These are phyloP conservation scores for Anguilla rostrata DNA, from an alignment of 2,113 vertebrate species.

Conservation along the genomic window DNA sequence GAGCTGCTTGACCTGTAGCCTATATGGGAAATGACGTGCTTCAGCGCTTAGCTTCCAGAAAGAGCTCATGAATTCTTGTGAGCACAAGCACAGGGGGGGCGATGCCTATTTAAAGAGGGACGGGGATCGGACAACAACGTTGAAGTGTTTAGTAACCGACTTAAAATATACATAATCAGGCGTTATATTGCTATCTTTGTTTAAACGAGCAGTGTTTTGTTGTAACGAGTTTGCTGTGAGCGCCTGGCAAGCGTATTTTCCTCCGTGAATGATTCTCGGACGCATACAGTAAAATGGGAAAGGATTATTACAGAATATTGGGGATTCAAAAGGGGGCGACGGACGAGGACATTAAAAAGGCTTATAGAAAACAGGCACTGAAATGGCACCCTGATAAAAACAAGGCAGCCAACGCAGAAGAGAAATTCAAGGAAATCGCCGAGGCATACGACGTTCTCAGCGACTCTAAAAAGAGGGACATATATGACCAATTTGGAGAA, in stretches of 20 bases:
- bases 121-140: constrained; percentile 28
- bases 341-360: constrained; percentile 96
- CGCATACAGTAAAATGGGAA: constrained; percentile 76
- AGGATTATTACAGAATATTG: constrained; percentile 95
- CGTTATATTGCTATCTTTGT: constrained; percentile 5
- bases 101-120: constrained; percentile 70
- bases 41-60: constrained; percentile 57
- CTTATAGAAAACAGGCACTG: constrained; percentile 94
- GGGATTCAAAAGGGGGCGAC: constrained; percentile 92
- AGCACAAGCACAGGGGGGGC: constrained; percentile 44
- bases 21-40: constrained; percentile 56
- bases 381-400: constrained; percentile 99
- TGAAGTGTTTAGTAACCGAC: constrained; percentile 43
- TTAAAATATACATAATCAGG: constrained; percentile 50
- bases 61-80: constrained; percentile 36
- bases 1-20: constrained; percentile 7
- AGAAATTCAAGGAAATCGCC: constrained; percentile 97
- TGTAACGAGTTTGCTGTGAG: constrained; percentile 21
- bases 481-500: constrained; percentile 96
- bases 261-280: not conserved
- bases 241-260: constrained; percentile 18
- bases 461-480: constrained; percentile 95
- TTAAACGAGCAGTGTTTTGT: constrained; percentile 17
- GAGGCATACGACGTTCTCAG: constrained; percentile 98
- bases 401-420: constrained; percentile 91